Base-by-base conservation (phyloP, 2,113 vertebrate species). In the Erpornis zantholeuca region DNA sequence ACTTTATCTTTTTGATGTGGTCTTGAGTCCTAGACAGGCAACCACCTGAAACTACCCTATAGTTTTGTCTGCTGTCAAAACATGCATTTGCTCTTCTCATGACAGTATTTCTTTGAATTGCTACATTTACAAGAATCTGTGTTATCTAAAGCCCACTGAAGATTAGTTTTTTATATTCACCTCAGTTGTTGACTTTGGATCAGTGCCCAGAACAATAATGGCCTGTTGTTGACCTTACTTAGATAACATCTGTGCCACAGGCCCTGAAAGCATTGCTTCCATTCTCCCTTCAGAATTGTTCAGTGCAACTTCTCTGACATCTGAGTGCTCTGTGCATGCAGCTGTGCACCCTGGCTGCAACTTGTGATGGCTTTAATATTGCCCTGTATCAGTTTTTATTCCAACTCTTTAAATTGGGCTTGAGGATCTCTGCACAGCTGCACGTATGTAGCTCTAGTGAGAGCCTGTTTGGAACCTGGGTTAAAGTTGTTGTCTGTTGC, bases 401-500 rank as follows among this genome's bases (percentile, higher is more conserved):
- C 75, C 65, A 49, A 9, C 25, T 79, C 64, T 44, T 54, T 16
- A 16, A 59, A 16, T 3, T 57, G 42, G 72, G n/a, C 38, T 66
- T 35, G 3, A 81, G 22, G 64, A 6, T 80, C 68, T 84, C 64
- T 95, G 90, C 90, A 80, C 93, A 79, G 81, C 83, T 87, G 35
- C 86, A 66, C 3, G 0, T 57, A 5, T 6, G 57, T 66, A 72
- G 90, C 9, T 59, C 31, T 88, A 69, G 82, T 18, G 86, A 7
- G 92, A 95, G 79, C 65, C 92, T 86, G 28, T 94, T 83, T 86
- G 91, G 96, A 96, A 86, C 75, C 61, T 44, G 83, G 97, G 98
- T 99, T 99, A 98, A 99, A 97, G 97, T 98, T 98, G 95, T 98
- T 98, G 94, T 99, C 98, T 99, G 98, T 99, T 99, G 97, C 99